Conservation (phyloP, 2,113 vertebrate species). For the Gobius niger region DNA sequence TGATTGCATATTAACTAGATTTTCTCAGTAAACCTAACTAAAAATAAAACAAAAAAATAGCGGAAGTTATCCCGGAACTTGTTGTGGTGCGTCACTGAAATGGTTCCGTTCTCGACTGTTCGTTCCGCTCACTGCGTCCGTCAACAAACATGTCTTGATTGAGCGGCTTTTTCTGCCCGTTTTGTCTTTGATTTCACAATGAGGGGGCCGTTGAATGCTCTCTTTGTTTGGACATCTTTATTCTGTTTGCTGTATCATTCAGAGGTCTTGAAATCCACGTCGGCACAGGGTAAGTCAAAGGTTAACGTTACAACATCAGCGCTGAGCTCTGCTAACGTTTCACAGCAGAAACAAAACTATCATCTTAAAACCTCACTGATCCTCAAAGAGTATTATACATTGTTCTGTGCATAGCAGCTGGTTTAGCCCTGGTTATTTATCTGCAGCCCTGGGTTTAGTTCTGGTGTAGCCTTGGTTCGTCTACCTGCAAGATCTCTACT, state of each 20-base stretch:
- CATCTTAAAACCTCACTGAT: not conserved
- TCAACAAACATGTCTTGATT: not conserved
- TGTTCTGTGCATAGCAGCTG: not conserved
- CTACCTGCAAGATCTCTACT: no score
- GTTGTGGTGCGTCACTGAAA: not conserved
- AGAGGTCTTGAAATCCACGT: slow-evolving; percentile 14
- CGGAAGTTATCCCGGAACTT: not conserved
- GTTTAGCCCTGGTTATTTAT: no score
- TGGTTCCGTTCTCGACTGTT: not conserved
- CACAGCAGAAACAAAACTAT: not conserved
- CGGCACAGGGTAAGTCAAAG: slow-evolving; percentile 49
- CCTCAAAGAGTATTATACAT: not conserved
- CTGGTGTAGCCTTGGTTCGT: no score
- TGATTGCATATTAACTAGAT: no score
- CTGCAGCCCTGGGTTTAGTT: no score
- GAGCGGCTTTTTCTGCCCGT: not conserved
- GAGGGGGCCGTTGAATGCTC: not conserved
- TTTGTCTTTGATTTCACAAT: not conserved
- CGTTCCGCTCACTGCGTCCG: not conserved
- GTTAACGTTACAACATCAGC: not conserved
- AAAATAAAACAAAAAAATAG: no score
- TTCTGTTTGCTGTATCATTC: not conserved
- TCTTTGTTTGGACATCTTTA: slow-evolving; percentile 18
- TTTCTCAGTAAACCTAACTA: no score
- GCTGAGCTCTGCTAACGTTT: slow-evolving; percentile 14